Percentiles rank a stretch among this genome's conserved stretches.
Evolutionary conservation across 2,113 vertebrate species (phyloP).

Genomic region (Sinocyclocheilus grahami): DNA sequence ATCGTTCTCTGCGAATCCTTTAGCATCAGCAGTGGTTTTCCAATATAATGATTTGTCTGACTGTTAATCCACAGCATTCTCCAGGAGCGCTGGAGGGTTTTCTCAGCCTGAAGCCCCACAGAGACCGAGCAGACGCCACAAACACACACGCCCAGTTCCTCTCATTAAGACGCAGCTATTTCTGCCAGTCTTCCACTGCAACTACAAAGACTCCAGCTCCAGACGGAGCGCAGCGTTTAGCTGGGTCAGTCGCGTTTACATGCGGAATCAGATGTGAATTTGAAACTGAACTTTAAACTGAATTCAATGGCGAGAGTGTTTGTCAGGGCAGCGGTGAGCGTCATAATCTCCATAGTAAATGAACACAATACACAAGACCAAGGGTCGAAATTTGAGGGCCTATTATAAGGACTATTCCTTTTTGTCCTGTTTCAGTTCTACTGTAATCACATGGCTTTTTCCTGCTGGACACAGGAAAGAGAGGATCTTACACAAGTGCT

Average conservation of each 20-base stretch:
- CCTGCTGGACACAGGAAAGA: slow-evolving; percentile 78
- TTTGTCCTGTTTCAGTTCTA: slow-evolving; percentile 77
- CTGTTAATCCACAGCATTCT: slow-evolving; percentile 33
- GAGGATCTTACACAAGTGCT: slow-evolving; percentile 80
- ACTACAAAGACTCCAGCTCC: background rate
- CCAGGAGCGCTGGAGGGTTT: slow-evolving; percentile 55
- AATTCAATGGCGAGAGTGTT: background rate
- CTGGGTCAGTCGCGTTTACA: background rate
- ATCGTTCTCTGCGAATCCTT: background rate
- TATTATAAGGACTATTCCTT: slow-evolving; percentile 79
- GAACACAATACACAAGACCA: slow-evolving; percentile 68
- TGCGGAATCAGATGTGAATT: background rate
- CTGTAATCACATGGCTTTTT: slow-evolving; percentile 72
- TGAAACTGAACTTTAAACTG: background rate
- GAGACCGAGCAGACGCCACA: slow-evolving; percentile 62
- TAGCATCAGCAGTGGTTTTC: background rate
- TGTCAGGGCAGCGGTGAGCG: slow-evolving; percentile 22
- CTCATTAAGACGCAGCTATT: slow-evolving; percentile 30
- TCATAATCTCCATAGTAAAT: slow-evolving; percentile 57
- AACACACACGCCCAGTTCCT: slow-evolving; percentile 50
- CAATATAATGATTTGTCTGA: background rate
- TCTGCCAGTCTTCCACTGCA: slow-evolving; percentile 23
- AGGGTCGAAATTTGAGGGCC: slow-evolving; percentile 69
- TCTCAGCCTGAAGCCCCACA: slow-evolving; percentile 66
- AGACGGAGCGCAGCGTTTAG: background rate